Evolutionary conservation across 2,113 vertebrate genomes (phyloP).

Genomic region (Podiceps cristatus): DNA sequence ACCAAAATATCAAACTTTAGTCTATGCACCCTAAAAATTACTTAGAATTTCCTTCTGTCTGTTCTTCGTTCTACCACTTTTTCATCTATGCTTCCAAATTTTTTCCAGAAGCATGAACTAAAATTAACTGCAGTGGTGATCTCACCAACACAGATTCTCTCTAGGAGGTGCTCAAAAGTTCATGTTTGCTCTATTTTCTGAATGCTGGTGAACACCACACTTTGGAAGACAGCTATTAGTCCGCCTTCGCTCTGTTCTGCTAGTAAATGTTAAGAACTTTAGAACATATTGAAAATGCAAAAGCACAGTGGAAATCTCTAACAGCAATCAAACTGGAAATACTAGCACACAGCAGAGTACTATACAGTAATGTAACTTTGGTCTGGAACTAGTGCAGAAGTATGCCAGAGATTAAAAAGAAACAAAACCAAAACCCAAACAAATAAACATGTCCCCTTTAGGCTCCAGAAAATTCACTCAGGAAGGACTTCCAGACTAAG

Average conservation of each 20-base stretch:
- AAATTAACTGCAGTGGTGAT: not conserved
- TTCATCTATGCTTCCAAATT: not conserved
- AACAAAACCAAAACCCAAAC: not conserved
- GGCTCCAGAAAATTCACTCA: not conserved
- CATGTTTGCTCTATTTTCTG: not conserved
- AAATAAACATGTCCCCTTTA: not conserved
- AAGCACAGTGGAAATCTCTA: not conserved
- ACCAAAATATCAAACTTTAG: not conserved
- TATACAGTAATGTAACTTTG: not conserved
- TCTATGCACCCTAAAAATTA: not conserved
- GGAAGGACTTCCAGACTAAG: not conserved
- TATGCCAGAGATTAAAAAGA: not conserved
- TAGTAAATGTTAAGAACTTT: not conserved
- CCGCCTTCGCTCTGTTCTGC: not conserved
- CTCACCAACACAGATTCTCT: not conserved
- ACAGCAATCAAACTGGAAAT: not conserved
- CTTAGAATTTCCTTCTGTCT: not conserved
- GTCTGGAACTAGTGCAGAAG: not conserved
- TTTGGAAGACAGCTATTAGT: not conserved
- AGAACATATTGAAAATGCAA: not conserved
- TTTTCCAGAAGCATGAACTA: not conserved
- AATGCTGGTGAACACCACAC: not conserved
- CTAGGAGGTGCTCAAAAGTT: not conserved
- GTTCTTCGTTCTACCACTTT: not conserved
- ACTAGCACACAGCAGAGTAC: not conserved